Base-by-base conservation (phyloP, 2,888 invertebrate species). In the Strigamia transsilvanica region DNA sequence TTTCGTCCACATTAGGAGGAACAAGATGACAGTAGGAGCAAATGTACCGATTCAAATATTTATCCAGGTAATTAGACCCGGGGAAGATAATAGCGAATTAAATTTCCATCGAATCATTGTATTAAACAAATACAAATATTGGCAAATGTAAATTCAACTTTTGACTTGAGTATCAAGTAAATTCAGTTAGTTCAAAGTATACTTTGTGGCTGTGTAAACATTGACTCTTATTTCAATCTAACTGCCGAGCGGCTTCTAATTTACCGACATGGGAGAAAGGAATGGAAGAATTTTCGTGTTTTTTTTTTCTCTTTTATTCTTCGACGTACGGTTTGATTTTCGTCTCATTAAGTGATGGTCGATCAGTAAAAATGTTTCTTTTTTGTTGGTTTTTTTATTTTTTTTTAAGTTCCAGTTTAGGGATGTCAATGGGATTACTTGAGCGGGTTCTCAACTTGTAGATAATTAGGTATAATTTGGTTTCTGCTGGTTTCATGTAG, bases 151-250 rank as follows among this genome's bases (percentile, higher is more conserved):
- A 66, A 66, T 66, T 66, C 21, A 15, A 66, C 61, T 46, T 46
- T 46, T 15, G n/a, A 46, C 61, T 21, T 9, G 10, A 66, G 21
- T 66, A 66, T 66, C 61, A 21, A 23, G 21, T 66, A 66, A 66
- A 66, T 66, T 18, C n/a, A 66, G 21, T 66, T 66, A 12, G 18
- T 66, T n/a, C 61, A 66, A 66, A 66, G 61, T 66, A 66, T 66
- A 66, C 61, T 66, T 66, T 66, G 61, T 66, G 61, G 61, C 61
- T 66, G 23, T 66, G 61, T 21, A 18, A 66, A 66, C 61, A 66
- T 66, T 66, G 61, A 66, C 61, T 66, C 18, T 21, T 9, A n/a
- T 21, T 66, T 12, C 18, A 23, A 66, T 66, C 61, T 66, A 66
- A 66, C 21, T 66, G 61, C 61, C 12, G 61, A 66, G 7, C 61